phyloP scores from a whole-genome alignment of 1,140 invertebrate genomes.

The Subanguina moxae region DNA sequence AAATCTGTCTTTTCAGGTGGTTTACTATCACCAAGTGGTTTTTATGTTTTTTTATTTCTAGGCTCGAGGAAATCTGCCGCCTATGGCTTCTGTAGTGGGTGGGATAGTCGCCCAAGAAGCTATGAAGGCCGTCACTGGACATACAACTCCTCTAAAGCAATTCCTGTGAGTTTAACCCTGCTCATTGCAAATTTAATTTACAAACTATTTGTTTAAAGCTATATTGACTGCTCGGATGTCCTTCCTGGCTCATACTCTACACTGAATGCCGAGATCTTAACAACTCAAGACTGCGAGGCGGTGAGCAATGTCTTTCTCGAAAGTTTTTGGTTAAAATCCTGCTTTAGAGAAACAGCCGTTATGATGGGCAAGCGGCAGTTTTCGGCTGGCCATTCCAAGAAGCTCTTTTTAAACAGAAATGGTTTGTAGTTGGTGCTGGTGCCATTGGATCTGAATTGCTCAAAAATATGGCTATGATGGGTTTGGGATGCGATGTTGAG shows the following conservation, averaged over 20 bases:
- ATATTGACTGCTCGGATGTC: conserved; percentile 81
- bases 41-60: too few species aligned
- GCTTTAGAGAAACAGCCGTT: conserved; percentile 64
- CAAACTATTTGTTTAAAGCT: too few species aligned
- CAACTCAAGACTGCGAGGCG: conserved; percentile 71
- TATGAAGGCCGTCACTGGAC: conserved; percentile 93
- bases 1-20: conserved; percentile 38
- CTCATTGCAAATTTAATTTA: too few species aligned
- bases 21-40: too few species aligned
- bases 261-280: conserved; percentile 62
- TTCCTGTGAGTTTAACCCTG: conserved; percentile 77
- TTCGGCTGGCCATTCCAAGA: conserved; percentile 87
- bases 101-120: conserved; percentile 77
- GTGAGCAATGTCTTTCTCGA: conserved; percentile 46
- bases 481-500: too few species aligned
- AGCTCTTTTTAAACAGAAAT: conserved; percentile 71
- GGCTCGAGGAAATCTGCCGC: conserved; percentile 73
- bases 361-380: conserved; percentile 86
- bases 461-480: conserved; percentile 75
- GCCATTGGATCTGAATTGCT: conserved; percentile 97
- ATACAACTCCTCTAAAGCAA: conserved; percentile 89
- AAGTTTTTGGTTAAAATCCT: not conserved
- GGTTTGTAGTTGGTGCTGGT: conserved; percentile 74
- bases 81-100: conserved; percentile 88
- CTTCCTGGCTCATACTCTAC: conserved; percentile 68